Conservation (phyloP, 2,888 invertebrate genomes). For the Mythimna ferrago region DNA sequence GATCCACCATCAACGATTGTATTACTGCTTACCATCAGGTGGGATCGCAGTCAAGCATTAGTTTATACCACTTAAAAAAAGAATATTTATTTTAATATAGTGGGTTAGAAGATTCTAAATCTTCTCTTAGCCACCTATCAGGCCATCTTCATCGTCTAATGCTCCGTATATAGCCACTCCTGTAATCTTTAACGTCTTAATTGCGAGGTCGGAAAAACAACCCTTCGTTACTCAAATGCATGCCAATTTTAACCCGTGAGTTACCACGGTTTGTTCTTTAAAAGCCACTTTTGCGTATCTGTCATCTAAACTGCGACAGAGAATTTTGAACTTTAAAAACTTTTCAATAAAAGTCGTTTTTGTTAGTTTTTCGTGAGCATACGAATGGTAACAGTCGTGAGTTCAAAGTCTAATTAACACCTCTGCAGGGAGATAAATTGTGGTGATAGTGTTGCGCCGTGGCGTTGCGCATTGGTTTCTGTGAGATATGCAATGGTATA, state of each 20-base stretch:
- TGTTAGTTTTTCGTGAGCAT: conserved; percentile 43
- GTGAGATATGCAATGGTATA: conserved; percentile 70
- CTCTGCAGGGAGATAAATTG: conserved; percentile 88
- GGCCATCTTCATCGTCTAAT: conserved; percentile 49
- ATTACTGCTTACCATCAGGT: too few relatives aligned
- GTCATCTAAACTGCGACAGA: conserved; percentile 72
- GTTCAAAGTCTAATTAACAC: conserved; percentile 90
- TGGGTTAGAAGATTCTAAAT: not conserved
- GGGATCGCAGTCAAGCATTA: not conserved
- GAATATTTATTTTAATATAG: not conserved
- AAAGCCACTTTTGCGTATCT: conserved; percentile 86
- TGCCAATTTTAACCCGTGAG: conserved; percentile 88
- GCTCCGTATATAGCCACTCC: conserved; percentile 58
- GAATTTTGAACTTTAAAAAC: conserved; percentile 64
- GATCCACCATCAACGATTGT: too few relatives aligned
- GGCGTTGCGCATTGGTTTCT: conserved; percentile 75
- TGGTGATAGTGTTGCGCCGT: conserved; percentile 80
- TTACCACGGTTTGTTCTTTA: conserved; percentile 82
- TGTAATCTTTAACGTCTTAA: conserved; percentile 77
- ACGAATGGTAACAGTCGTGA: conserved; percentile 87
- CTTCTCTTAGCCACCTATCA: conserved; percentile 35
- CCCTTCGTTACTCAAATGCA: conserved; percentile 81
- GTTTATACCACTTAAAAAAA: not conserved
- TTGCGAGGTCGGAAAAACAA: conserved; percentile 77
- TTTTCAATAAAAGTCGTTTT: conserved; percentile 41